Evolutionary conservation across 2,797 vertebrate genomes (phyloP).

Genomic region (Thripadectes ignobilis): DNA sequence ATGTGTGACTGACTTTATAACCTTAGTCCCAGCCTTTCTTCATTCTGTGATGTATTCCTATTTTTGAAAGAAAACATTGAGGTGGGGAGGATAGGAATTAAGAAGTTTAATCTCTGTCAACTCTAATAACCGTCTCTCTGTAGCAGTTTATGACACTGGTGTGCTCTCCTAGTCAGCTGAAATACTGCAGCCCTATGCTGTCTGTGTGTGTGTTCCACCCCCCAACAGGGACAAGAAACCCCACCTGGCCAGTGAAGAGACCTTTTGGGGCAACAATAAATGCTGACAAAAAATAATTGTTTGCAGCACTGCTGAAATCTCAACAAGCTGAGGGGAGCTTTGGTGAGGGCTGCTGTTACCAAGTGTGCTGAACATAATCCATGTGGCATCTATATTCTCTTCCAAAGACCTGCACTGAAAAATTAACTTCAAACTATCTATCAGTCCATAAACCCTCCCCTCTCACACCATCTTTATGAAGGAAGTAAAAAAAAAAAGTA

Average conservation of each 20-base stretch:
- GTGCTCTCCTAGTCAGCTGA: neutral
- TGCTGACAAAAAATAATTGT: neutral
- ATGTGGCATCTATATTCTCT: conserved; percentile 7
- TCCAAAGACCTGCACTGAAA: neutral
- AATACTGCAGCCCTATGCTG: neutral
- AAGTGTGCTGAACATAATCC: neutral
- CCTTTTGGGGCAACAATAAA: neutral
- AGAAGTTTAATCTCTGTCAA: neutral
- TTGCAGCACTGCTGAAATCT: neutral
- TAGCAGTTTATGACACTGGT: neutral
- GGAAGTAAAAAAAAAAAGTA: neutral
- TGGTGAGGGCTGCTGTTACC: neutral
- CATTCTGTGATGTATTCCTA: neutral
- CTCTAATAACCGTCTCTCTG: neutral
- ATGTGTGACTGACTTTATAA: neutral
- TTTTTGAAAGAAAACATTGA: neutral
- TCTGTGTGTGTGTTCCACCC: neutral
- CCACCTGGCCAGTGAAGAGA: neutral
- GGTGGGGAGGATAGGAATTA: neutral
- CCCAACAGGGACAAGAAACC: neutral
- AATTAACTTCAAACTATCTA: conserved; percentile 10
- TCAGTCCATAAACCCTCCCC: conserved; percentile 19
- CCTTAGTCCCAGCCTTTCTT: neutral
- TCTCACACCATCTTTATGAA: conserved; percentile 62
- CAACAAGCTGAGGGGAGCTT: neutral